These are phyloP conservation scores for Orussus abietinus DNA, from an alignment of 1,140 invertebrate genomes.

Conservation along the genomic window DNA sequence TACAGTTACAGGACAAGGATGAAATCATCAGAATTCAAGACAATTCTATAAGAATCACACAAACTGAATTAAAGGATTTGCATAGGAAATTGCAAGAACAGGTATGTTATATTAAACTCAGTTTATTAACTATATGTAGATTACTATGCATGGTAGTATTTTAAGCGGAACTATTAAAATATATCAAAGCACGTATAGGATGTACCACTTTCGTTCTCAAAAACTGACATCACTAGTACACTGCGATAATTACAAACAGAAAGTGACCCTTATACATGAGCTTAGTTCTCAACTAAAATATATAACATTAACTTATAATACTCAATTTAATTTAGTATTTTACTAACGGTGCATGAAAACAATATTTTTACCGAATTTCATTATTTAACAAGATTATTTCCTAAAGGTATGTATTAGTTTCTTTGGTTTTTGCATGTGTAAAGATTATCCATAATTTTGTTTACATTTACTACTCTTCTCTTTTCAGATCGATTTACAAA, in stretches of 20 bases:
- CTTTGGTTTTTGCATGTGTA: slow-evolving; percentile 1
- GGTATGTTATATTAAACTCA: slow-evolving; percentile 27
- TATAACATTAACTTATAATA: slow-evolving; percentile 7
- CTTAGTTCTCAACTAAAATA: slow-evolving; percentile 1
- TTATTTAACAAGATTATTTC: not conserved
- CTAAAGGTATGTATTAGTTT: slow-evolving; percentile 9
- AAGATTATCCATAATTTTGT: slow-evolving; percentile 6
- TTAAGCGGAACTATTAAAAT: slow-evolving; percentile 7
- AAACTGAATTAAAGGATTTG: slow-evolving; percentile 40
- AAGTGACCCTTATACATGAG: slow-evolving; percentile 5
- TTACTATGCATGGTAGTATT: not conserved
- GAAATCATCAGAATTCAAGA: slow-evolving; percentile 47
- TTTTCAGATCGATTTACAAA: slow-evolving; percentile 41
- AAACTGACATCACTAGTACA: no score
- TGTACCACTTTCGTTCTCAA: no score
- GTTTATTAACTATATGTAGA: not conserved
- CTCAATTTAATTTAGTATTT: slow-evolving; percentile 8
- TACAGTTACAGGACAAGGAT: slow-evolving; percentile 43
- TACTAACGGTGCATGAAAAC: not conserved
- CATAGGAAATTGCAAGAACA: slow-evolving; percentile 42
- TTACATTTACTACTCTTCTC: slow-evolving; percentile 1
- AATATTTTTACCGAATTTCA: slow-evolving; percentile 1
- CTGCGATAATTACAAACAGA: slow-evolving; percentile 9
- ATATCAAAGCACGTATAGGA: not conserved
- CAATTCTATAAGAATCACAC: slow-evolving; percentile 40